phyloP scores from a whole-genome alignment of 2,113 vertebrate genomes.

The Athene cunicularia region DNA sequence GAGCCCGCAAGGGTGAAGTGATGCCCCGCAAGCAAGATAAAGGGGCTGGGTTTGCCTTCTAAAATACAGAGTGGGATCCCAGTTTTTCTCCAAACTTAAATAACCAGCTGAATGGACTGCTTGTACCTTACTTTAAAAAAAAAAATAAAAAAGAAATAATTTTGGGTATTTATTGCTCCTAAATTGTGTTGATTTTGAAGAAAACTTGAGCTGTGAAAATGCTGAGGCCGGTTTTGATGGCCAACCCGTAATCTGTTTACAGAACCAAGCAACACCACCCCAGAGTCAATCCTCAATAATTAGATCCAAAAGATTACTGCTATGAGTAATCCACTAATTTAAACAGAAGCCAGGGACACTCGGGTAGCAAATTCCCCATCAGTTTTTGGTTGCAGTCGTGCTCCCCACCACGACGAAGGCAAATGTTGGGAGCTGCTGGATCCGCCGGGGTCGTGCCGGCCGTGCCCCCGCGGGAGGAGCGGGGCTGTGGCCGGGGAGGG shows the following conservation, averaged over 20 bases:
- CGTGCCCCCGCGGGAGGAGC: neutral
- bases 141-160: neutral
- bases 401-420: fast-evolving
- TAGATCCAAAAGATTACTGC: neutral
- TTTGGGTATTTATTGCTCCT: neutral
- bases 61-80: neutral
- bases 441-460: neutral
- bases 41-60: neutral
- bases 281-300: neutral
- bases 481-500: neutral
- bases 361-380: neutral
- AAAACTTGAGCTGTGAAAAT: neutral
- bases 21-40: neutral
- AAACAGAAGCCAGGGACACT: neutral
- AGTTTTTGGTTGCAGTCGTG: neutral
- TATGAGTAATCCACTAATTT: neutral
- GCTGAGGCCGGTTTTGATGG: neutral
- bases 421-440: neutral
- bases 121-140: neutral
- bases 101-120: neutral
- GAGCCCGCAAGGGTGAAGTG: neutral
- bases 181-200: neutral
- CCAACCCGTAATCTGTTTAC: neutral
- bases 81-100: neutral
- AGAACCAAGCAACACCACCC: neutral